Evolutionary conservation across 1,140 invertebrate genomes (phyloP).

Genomic region (Brachionus paranguensis): DNA sequence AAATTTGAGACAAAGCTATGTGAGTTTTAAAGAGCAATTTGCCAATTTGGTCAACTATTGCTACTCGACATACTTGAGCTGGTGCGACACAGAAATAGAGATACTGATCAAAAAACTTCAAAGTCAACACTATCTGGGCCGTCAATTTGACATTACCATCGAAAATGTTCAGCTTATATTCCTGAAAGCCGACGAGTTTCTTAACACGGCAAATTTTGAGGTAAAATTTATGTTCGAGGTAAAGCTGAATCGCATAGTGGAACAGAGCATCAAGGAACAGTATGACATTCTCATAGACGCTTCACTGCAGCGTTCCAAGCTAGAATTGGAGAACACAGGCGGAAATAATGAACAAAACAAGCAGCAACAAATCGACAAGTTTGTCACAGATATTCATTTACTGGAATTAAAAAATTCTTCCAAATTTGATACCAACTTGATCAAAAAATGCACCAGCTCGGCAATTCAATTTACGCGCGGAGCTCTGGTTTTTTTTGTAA

Average conservation of each 20-base stretch:
- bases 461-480: background rate
- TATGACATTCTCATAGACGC: conserved; percentile 30
- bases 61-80: conserved; percentile 29
- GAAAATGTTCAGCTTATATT: conserved; percentile 27
- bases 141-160: conserved; percentile 16
- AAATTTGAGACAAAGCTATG: background rate
- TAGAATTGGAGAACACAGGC: background rate
- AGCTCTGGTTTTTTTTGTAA: background rate
- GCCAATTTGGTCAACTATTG: conserved; percentile 23
- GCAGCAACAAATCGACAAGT: conserved; percentile 18
- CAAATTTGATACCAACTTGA: background rate
- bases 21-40: conserved; percentile 21
- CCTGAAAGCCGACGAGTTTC: background rate
- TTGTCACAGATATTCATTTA: background rate
- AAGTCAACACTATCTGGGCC: conserved; percentile 29
- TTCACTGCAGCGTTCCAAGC: conserved; percentile 27
- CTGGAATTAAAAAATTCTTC: background rate
- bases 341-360: conserved; percentile 28
- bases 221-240: conserved; percentile 36
- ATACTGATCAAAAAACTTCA: conserved; percentile 38
- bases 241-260: conserved; percentile 8
- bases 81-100: conserved; percentile 36
- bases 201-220: background rate
- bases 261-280: conserved; percentile 16
- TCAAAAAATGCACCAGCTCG: conserved; percentile 12